Percentiles rank a stretch among this genome's conserved stretches.
Evolutionary conservation across 2,797 vertebrate genomes (phyloP).

Genomic region (Cheirogaleus major): DNA sequence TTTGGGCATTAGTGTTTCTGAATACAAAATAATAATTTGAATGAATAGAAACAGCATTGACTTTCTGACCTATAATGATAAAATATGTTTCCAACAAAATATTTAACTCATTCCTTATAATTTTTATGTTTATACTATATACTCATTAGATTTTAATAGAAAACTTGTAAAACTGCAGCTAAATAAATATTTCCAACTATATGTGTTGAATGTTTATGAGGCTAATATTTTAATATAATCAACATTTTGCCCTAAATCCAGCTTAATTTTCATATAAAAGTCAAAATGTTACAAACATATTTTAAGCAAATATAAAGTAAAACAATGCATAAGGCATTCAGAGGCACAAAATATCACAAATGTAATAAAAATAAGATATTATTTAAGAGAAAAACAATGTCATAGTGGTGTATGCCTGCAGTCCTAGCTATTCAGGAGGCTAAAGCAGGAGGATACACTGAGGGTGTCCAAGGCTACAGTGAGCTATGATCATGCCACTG

Average conservation of each 20-base stretch:
- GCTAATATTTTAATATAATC: neutral
- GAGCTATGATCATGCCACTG: neutral
- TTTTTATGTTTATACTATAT: neutral
- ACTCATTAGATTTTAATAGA: neutral
- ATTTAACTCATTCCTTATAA: neutral
- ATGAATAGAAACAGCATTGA: neutral
- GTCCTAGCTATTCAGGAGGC: neutral
- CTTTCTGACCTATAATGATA: slow-evolving; percentile 20
- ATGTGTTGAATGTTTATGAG: neutral
- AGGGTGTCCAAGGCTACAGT: neutral
- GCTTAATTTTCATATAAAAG: neutral
- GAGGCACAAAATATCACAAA: neutral
- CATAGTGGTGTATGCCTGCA: neutral
- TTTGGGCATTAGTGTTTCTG: neutral
- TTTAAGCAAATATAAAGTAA: slow-evolving; percentile 32
- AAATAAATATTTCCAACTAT: slow-evolving; percentile 1
- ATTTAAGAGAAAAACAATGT: neutral
- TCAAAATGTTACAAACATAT: neutral
- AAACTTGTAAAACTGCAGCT: neutral
- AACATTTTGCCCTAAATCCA: neutral
- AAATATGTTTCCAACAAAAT: neutral
- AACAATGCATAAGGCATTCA: neutral
- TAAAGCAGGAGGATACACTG: neutral
- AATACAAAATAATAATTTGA: neutral
- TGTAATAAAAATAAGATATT: neutral